These are phyloP conservation scores for Trisateles emortualis DNA, from an alignment of 2,888 invertebrate species.

Conservation along the genomic window DNA sequence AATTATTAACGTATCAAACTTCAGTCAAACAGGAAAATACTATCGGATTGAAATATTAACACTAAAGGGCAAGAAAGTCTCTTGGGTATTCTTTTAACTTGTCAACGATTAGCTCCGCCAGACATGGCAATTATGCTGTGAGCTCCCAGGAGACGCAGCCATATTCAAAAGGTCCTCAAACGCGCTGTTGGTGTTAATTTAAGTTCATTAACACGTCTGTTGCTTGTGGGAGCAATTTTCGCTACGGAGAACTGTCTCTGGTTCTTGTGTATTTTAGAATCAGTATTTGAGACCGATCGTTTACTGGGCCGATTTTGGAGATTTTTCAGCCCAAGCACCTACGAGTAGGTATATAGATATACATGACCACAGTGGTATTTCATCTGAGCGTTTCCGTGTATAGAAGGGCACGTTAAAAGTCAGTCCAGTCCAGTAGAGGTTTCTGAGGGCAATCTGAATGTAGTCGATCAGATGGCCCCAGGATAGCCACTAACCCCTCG, in stretches of 20 bases:
- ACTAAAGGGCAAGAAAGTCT: background rate
- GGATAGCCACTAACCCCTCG: too few relatives aligned
- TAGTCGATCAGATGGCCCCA: too few relatives aligned
- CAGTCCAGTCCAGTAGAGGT: too few relatives aligned
- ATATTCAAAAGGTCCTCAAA: background rate
- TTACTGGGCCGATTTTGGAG: background rate
- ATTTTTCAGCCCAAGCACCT: too few relatives aligned
- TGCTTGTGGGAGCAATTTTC: background rate
- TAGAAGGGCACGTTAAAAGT: too few relatives aligned
- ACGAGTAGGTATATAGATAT: too few relatives aligned
- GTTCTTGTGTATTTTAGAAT: background rate
- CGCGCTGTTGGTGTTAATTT: conserved; percentile 1
- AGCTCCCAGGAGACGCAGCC: background rate
- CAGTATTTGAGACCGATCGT: background rate
- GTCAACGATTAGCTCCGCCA: background rate
- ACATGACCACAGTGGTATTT: too few relatives aligned
- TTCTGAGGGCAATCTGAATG: too few relatives aligned
- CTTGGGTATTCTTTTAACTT: conserved; percentile 1
- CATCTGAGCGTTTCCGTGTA: too few relatives aligned
- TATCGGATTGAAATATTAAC: background rate
- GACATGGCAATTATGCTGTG: background rate
- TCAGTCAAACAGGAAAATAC: background rate
- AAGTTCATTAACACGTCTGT: conserved; percentile 3
- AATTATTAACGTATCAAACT: too few relatives aligned
- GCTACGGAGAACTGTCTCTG: background rate